Conservation (phyloP, 2,113 vertebrate species). For the Tetrao urogallus region DNA sequence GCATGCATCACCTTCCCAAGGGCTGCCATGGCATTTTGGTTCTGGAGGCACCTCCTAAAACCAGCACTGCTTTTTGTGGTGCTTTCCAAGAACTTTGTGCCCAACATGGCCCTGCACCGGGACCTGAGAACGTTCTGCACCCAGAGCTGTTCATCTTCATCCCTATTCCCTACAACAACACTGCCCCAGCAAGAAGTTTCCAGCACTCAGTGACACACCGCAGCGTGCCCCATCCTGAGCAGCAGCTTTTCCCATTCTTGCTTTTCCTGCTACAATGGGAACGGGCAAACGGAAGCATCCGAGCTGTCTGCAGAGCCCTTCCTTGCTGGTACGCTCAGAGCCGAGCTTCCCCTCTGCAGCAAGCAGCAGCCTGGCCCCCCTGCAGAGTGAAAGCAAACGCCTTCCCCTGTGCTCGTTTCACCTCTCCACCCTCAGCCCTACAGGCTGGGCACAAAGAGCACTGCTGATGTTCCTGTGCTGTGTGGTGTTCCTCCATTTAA, state of each 20-base stretch:
- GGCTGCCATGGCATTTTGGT: neutral
- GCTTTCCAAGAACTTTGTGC: accelerated
- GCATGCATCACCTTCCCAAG: neutral
- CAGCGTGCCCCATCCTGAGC: accelerated
- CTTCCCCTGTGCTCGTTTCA: neutral
- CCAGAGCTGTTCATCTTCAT: too few species aligned
- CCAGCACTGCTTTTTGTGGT: neutral
- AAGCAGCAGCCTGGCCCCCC: neutral
- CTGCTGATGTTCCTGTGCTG: accelerated
- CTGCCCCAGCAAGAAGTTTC: neutral
- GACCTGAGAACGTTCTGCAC: neutral
- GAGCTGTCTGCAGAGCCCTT: neutral
- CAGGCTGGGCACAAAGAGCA: accelerated
- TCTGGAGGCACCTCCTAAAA: neutral
- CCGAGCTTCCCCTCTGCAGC: neutral
- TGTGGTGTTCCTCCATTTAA: neutral
- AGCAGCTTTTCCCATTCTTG: accelerated
- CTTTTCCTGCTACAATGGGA: neutral
- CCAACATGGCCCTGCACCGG: neutral
- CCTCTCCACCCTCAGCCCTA: neutral
- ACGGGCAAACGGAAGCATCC: neutral
- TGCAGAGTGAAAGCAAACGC: accelerated
- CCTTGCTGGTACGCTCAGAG: neutral
- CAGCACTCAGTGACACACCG: accelerated
- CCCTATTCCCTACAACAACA: neutral